These are phyloP conservation scores for Parnassius apollo DNA, from an alignment of 2,888 invertebrate species.

Conservation along the genomic window DNA sequence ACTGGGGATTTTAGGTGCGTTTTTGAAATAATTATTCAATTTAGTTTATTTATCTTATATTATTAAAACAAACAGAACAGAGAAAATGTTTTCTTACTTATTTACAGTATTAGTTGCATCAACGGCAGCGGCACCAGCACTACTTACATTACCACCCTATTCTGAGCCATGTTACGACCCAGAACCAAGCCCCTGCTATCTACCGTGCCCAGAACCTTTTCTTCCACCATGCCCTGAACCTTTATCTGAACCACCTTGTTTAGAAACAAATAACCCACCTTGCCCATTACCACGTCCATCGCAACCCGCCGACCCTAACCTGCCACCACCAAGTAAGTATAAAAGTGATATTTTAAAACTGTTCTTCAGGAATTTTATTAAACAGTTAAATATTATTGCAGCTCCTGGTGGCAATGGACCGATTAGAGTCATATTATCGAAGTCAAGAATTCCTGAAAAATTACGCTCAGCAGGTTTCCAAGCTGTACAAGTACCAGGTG, in stretches of 20 bases:
- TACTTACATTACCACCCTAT: slow-evolving; percentile 29
- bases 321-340: too few species aligned
- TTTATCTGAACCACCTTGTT: slow-evolving; percentile 31
- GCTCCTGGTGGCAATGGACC: slow-evolving; percentile 31
- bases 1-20: slow-evolving; percentile 53
- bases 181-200: neutral
- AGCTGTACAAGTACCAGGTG: slow-evolving; percentile 53
- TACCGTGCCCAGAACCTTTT: slow-evolving; percentile 31
- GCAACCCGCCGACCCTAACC: too few species aligned
- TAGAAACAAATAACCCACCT: too few species aligned
- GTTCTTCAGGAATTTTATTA: neutral
- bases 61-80: neutral
- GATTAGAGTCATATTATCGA: slow-evolving; percentile 42
- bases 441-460: slow-evolving; percentile 38
- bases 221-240: slow-evolving; percentile 29
- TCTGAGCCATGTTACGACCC: slow-evolving; percentile 18
- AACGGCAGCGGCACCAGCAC: slow-evolving; percentile 52
- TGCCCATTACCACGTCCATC: too few species aligned
- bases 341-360: neutral
- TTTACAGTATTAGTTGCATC: slow-evolving; percentile 55
- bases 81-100: too few species aligned
- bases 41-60: neutral
- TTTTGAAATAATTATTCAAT: neutral
- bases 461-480: slow-evolving; percentile 52
- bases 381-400: slow-evolving; percentile 33